phyloP scores from a whole-genome alignment of 2,113 vertebrate genomes.

The Mesitornis unicolor region DNA sequence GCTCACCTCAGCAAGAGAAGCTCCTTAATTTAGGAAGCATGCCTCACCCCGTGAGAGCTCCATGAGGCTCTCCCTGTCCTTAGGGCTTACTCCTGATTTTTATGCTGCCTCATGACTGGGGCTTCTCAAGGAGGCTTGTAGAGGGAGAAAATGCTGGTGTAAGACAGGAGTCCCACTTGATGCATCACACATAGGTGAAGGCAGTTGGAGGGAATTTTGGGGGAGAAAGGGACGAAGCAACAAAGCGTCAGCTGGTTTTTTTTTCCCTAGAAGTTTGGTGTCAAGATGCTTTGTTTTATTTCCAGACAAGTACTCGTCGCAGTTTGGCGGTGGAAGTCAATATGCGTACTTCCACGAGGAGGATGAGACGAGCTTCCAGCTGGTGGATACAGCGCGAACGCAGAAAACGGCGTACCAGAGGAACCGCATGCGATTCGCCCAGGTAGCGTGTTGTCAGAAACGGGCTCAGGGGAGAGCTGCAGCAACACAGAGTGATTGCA shows the following conservation, averaged over 20 bases:
- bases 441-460: constrained; percentile 70
- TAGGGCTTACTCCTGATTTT: neutral
- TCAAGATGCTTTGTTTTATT: neutral
- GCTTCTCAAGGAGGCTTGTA: neutral
- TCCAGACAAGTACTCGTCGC: constrained; percentile 94
- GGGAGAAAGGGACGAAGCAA: neutral
- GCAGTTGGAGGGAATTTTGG: neutral
- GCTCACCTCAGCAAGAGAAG: neutral
- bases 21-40: neutral
- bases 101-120: neutral
- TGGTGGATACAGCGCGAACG: constrained; percentile 94
- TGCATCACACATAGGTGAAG: neutral
- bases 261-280: neutral
- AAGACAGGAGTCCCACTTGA: neutral
- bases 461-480: rapidly evolving
- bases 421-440: constrained; percentile 96
- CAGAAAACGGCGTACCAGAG: constrained; percentile 98
- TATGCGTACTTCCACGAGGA: constrained; percentile 98
- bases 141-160: rapidly evolving
- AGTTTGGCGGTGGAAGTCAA: constrained; percentile 95
- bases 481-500: rapidly evolving
- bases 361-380: constrained; percentile 95
- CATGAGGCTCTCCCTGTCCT: neutral
- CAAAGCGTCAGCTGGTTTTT: rapidly evolving
- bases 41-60: neutral